phyloP scores from a whole-genome alignment of 2,797 vertebrate species.

The Squalus acanthias region DNA sequence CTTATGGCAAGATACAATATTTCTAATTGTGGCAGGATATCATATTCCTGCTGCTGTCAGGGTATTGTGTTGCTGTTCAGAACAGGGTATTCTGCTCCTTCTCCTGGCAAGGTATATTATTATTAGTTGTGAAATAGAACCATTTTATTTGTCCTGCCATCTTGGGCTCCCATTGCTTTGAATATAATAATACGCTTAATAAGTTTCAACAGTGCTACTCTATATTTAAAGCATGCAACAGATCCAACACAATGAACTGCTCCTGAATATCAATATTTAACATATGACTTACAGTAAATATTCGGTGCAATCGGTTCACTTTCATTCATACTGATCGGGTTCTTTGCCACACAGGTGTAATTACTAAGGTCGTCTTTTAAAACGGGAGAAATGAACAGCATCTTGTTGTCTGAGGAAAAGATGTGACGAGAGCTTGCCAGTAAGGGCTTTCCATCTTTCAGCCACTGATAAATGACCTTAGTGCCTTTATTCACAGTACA shows the following conservation, averaged over 20 bases:
- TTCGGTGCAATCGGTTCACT: constrained; percentile 67
- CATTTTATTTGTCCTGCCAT: background rate
- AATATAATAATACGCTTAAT: background rate
- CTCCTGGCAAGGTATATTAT: too few species aligned
- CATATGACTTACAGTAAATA: constrained; percentile 81
- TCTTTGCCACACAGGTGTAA: constrained; percentile 76
- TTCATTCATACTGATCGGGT: constrained; percentile 66
- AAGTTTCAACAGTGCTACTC: too few species aligned
- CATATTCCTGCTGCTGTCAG: background rate
- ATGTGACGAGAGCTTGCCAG: constrained; percentile 54
- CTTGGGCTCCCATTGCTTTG: background rate
- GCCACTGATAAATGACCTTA: constrained; percentile 73
- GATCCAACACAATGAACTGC: background rate
- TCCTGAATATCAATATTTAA: background rate
- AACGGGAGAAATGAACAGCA: constrained; percentile 73
- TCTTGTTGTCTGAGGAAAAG: constrained; percentile 66
- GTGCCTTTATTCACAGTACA: constrained; percentile 74
- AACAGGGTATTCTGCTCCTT: background rate
- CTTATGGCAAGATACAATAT: background rate
- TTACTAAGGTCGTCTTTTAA: constrained; percentile 79
- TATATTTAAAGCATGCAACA: background rate
- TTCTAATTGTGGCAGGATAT: background rate
- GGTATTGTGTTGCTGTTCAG: background rate
- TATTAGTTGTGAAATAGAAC: background rate
- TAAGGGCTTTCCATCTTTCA: constrained; percentile 64